Base-by-base conservation (phyloP, 2,888 invertebrate species). In the Invenusta paracnida region DNA sequence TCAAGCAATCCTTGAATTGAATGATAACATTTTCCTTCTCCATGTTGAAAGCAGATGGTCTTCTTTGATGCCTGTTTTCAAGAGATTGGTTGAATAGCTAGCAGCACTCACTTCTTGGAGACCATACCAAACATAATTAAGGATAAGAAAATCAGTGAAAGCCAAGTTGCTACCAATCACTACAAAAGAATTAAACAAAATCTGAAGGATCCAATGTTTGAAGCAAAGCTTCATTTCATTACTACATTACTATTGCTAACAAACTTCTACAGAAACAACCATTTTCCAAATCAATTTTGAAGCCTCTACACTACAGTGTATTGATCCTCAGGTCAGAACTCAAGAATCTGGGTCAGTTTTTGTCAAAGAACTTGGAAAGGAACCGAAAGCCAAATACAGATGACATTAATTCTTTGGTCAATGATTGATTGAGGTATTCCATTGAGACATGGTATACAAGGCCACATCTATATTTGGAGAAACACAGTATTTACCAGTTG, bases 11-110 rank as follows among this genome's bases (percentile, higher is more conserved):
- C 85, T 88, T 83, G 87, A 86, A 11, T 85, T 88, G 82, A 85
- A 86, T 79, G 88, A 87, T 30, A 83, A 87, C 28, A 13, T 87
- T 82, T 88, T 88, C 79, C 86, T 87, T 23, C 66, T 87, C 25
- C 87, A 87, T 85, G 87, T 88, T 13, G 85, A 87, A 30, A 86
- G 67, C 73, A 83, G 87, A 81, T 88, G 87, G 87, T 84, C 88
- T 30, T 82, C 88, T 83, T 84, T 88, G 31, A 1, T 87, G 1
- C 87, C 87, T 73, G 87, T 82, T 29, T 82, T 2, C 27, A 82
- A 11, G 17, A 11, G 82, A 11, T 82, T 82, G 82, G 29, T 30
- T 2, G 27, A 82, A 30, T 29, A 82, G 31, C 31, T 82, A 17
- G 5, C 31, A 30, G 29, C 82, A 82, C 82, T 82, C 29, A 82